Base-by-base conservation (phyloP, 2,888 invertebrate genomes). In the Anthophora plumipes region DNA sequence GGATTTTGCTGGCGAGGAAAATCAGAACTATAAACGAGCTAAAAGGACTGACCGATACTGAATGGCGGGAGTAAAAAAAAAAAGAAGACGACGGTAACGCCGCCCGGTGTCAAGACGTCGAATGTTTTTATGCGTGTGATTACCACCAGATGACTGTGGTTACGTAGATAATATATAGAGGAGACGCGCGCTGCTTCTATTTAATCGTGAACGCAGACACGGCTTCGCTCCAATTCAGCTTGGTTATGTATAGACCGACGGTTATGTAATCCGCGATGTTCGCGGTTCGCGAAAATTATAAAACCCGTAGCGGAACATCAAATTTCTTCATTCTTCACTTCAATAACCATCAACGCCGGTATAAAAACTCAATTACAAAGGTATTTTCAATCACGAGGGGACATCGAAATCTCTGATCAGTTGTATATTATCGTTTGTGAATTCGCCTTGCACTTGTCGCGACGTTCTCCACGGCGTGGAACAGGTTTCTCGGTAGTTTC, bases 211-310 rank as follows among this genome's bases (percentile, higher is more conserved):
- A 63, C 63, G 64, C 46, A 20, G 76, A 64, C 31, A 31, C 75
- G 78, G 69, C 64, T 75, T 75, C 69, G 75, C 69, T 75, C 69
- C 69, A 70, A 75, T 79, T 79, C 76, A 64, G 60, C 59, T 59
- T 60, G 52, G 69, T 70, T 79, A 75, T 75, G 64, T 78, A 69
- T 75, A 78, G 69, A 64, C 22, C 75, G 39, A 11, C 20, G 69
- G 59, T 79, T 70, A 48, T 52, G 52, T 75, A 75, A 78, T 61
- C 63, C 69, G 78, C 69, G 78, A 69, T 66, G 60, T 70, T 79
- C 59, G 64, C 64, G 69, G 59, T 46, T 17, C 50, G 69, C 64
- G 69, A 48, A 50, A 75, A 66, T 75, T 39, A 59, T 69, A 37
- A 69, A 48, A 22, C 39, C 25, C 20, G 11, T 20, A 7, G 37